A percentile compares a stretch with the other conserved stretches of the same genome.
phyloP scores from a whole-genome alignment of 2,113 vertebrate genomes.

The Cebidichthys violaceus region DNA sequence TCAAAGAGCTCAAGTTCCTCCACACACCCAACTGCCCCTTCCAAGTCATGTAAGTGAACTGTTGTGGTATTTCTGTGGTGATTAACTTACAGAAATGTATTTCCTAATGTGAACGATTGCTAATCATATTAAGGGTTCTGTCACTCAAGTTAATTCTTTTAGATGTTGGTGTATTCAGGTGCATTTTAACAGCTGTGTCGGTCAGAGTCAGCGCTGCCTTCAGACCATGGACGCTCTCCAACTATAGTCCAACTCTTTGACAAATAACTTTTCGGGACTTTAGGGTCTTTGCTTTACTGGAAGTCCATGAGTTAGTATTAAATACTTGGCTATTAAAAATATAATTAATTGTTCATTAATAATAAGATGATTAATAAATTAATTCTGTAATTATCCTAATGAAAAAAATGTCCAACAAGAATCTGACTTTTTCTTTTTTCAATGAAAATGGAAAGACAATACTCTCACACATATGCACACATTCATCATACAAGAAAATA shows the following conservation, averaged over 20 bases:
- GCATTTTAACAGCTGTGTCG: neutral
- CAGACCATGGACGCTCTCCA: neutral
- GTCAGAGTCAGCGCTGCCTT: neutral
- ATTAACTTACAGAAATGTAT: constrained; percentile 9
- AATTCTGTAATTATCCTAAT: neutral
- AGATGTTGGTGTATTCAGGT: neutral
- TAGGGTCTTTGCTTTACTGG: neutral
- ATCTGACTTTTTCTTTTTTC: neutral
- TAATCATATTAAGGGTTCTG: neutral
- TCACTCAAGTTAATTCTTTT: neutral
- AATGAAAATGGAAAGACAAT: neutral
- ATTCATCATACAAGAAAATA: neutral
- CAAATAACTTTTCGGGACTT: neutral
- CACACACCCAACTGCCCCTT: constrained; percentile 96
- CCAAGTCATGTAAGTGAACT: constrained; percentile 95
- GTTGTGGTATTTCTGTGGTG: neutral
- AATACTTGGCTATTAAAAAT: neutral
- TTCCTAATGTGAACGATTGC: constrained; percentile 5
- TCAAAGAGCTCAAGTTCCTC: constrained; percentile 98
- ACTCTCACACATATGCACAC: neutral
- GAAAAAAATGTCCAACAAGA: neutral
- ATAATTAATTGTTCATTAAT: neutral
- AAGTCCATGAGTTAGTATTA: neutral
- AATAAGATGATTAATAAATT: neutral
- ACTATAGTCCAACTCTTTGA: neutral